Percentiles rank a stretch among this genome's conserved stretches.
Evolutionary conservation across 2,113 vertebrate species (phyloP).

Genomic region (Gadus chalcogrammus): DNA sequence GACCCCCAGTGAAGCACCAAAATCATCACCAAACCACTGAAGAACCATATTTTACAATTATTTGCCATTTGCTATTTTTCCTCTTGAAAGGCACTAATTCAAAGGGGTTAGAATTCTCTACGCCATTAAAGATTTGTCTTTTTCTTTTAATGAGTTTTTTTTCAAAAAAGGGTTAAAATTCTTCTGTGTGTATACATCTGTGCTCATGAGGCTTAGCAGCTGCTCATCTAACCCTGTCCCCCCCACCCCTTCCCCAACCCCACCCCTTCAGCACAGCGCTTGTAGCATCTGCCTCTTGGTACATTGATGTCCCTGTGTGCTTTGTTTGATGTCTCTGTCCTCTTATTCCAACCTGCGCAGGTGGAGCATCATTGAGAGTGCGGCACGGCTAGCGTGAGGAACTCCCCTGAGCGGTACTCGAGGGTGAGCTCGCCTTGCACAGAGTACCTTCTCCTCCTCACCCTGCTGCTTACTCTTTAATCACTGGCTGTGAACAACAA

Average conservation of each 20-base stretch:
- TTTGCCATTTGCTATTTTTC: slow-evolving; percentile 2
- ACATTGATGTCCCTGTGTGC: slow-evolving; percentile 50
- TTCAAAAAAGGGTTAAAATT: slow-evolving; percentile 56
- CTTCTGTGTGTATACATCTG: slow-evolving; percentile 22
- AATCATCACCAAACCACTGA: slow-evolving; percentile 21
- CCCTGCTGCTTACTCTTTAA: slow-evolving; percentile 54
- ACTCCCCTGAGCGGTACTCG: slow-evolving; percentile 78
- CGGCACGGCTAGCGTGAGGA: slow-evolving; percentile 72
- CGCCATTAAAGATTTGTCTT: not conserved
- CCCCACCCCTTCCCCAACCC: not conserved
- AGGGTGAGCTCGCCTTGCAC: slow-evolving; percentile 79
- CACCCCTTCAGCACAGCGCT: slow-evolving; percentile 17
- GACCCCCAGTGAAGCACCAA: slow-evolving; percentile 14
- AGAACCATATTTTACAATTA: slow-evolving; percentile 22
- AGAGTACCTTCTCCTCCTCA: slow-evolving; percentile 72
- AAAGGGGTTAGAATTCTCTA: not conserved
- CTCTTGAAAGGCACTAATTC: slow-evolving; percentile 42
- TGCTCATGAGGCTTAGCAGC: slow-evolving; percentile 34
- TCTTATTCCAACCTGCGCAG: slow-evolving; percentile 79
- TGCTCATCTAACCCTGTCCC: slow-evolving; percentile 29
- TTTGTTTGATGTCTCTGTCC: slow-evolving; percentile 75
- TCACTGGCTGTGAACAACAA: slow-evolving; percentile 31
- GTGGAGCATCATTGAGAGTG: slow-evolving; percentile 72
- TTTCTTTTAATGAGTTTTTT: not conserved
- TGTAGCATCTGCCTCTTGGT: slow-evolving; percentile 50